A percentile compares a stretch with the other conserved stretches of the same genome.
Evolutionary conservation across 2,888 invertebrate genomes (phyloP).

Genomic region (Clanis bilineata): DNA sequence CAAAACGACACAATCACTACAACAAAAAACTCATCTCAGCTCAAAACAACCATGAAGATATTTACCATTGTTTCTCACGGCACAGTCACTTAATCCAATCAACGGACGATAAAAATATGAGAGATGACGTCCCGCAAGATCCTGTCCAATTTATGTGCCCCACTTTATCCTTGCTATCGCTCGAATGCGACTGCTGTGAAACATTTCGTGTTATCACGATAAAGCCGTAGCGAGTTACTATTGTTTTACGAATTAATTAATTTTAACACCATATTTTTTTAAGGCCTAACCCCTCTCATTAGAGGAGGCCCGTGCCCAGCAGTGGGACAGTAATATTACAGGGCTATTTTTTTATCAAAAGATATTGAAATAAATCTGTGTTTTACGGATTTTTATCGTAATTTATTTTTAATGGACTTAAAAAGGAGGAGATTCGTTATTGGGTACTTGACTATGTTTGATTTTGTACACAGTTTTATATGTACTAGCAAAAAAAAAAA

Average conservation of each 20-base stretch:
- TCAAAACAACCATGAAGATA: constrained; percentile 28
- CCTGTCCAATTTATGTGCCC: constrained; percentile 62
- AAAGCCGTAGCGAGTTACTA: constrained; percentile 34
- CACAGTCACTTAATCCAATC: constrained; percentile 30
- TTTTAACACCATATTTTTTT: no score
- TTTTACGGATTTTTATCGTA: no score
- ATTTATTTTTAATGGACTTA: no score
- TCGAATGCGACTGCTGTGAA: constrained; percentile 46
- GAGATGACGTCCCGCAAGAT: constrained; percentile 30
- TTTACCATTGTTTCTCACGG: constrained; percentile 55
- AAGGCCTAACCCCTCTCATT: no score
- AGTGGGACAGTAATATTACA: no score
- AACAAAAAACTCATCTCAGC: neutral
- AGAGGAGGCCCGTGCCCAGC: no score
- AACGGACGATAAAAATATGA: constrained; percentile 10
- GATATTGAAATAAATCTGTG: no score
- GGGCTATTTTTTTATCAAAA: no score
- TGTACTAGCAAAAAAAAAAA: no score
- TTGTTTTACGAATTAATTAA: constrained; percentile 28
- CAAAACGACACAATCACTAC: neutral
- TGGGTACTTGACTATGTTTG: no score
- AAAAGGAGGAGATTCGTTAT: no score
- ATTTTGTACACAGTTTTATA: no score
- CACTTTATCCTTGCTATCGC: constrained; percentile 56
- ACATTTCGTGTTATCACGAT: constrained; percentile 43